Evolutionary conservation across 2,888 invertebrate species (phyloP).

Genomic region (Caenorhabditis sp.): DNA sequence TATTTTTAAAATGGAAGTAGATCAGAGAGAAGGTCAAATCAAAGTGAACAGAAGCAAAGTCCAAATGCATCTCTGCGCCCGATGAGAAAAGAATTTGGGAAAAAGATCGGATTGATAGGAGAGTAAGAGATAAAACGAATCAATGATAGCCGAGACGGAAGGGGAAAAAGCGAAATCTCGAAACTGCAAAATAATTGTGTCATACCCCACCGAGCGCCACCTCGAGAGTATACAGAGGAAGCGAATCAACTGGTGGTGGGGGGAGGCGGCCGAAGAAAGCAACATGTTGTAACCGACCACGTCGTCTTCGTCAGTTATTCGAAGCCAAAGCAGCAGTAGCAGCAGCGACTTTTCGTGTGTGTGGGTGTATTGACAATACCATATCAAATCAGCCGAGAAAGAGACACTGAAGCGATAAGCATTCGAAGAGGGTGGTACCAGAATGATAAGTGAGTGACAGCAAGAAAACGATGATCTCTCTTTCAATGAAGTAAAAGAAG

Average conservation of each 20-base stretch:
- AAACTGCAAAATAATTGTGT: conserved; percentile 42
- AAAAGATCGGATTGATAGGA: conserved; percentile 6
- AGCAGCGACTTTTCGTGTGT: conserved; percentile 10
- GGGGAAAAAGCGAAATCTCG: conserved; percentile 8
- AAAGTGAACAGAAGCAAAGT: no score
- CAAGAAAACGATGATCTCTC: background rate
- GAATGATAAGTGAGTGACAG: conserved; percentile 13
- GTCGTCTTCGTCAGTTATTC: no score
- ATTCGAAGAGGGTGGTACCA: conserved; percentile 9
- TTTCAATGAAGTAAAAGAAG: background rate
- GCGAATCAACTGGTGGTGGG: conserved; percentile 7
- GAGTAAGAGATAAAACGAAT: conserved; percentile 11
- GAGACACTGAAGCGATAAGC: conserved; percentile 12
- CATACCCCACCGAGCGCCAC: conserved; percentile 11
- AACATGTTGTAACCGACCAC: conserved; percentile 50
- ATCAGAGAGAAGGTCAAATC: background rate
- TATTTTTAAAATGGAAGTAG: no score
- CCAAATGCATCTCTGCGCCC: background rate
- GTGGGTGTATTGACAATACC: conserved; percentile 14
- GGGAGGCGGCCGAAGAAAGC: conserved; percentile 8
- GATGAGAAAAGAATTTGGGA: background rate
- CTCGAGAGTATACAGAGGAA: conserved; percentile 4
- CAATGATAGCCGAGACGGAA: conserved; percentile 30
- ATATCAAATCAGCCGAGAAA: conserved; percentile 20
- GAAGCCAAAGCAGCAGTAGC: background rate